Conservation (phyloP, 37 sponge, comb jelly and placozoan species). For the Dysidea cf. avara region DNA sequence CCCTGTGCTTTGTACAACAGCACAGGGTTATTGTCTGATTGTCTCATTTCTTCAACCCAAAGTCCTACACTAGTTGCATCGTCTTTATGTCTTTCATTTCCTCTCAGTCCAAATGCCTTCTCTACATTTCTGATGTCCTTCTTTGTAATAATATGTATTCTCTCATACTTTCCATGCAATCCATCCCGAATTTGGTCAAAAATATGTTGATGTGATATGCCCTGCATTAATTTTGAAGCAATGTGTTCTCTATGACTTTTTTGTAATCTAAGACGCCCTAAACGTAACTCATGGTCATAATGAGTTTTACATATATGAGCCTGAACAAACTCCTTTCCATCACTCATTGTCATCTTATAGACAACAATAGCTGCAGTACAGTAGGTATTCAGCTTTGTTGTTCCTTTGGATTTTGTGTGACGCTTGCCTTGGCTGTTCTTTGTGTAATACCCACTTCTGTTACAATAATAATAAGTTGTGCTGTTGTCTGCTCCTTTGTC, state of each 20-base stretch:
- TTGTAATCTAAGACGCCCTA: not conserved
- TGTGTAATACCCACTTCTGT: not conserved
- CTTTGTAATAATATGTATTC: not conserved
- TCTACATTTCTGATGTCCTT: conserved; percentile 7
- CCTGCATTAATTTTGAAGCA: not conserved
- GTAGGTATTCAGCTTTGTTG: not conserved
- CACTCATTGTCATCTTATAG: too few relatives aligned
- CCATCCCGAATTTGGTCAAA: not conserved
- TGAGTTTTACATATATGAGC: conserved; percentile 1
- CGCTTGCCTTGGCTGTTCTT: not conserved
- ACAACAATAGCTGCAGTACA: not conserved
- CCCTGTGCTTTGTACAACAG: not conserved
- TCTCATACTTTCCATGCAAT: too few relatives aligned
- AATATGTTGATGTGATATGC: not conserved
- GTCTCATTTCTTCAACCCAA: conserved; percentile 9
- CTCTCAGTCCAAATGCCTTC: not conserved
- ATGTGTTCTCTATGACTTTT: not conserved
- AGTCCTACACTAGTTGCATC: conserved; percentile 4
- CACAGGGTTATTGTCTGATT: not conserved
- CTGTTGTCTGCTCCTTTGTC: not conserved
- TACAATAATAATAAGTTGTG: conserved; percentile 1
- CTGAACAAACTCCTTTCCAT: not conserved
- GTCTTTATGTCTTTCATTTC: not conserved
- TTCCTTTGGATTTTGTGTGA: not conserved
- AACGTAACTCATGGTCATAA: not conserved